Base-by-base conservation (phyloP, 2,113 vertebrate genomes). In the Acrocephalus kingi region DNA sequence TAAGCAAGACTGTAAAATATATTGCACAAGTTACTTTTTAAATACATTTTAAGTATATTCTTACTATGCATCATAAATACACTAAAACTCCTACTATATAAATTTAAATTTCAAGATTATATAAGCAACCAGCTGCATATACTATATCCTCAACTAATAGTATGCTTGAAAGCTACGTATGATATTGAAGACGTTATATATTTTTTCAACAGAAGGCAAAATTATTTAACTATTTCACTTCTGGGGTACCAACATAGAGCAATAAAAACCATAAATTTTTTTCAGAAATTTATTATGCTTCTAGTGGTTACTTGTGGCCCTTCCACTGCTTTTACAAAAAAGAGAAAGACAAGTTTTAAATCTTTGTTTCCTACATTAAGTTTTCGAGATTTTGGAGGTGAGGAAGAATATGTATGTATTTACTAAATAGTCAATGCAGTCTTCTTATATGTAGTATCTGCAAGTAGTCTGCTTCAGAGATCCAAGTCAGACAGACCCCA, bases 11-110 rank as follows among this genome's bases (percentile, higher is more conserved):
- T 87, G 39, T 41, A 64, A 84, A 90, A 94, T 94, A 91, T 84
- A 94, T 66, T 91, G n/a, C 49, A 72, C 45, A 81, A 90, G 72
- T 94, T 95, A 94, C 73, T 91, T 95, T 95, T 90, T 74, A 97
- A 96, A 93, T 78, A 92, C 68, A 86, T 89, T 96, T 95, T 96
- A 68, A 93, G 87, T 81, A 90, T 77, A 64, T 91, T 96, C 9
- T 93, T 95, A 96, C 82, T 89, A 64, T 84, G 77, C 59, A 94
- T 91, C 89, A 96, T 94, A 96, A 96, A 96, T 93, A 84, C 52
- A 55, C 64, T 96, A 92, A 91, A 96, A 93, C 48, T 79, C 79
- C 71, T 73, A 94, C 83, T 82, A 68, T 72, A 89, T 77, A 96
- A 96, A 91, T 94, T 94, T 90, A 93, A 90, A 95, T 28, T 33